Evolutionary conservation across 2,888 invertebrate genomes (phyloP).

Genomic region (Clivina fossor): DNA sequence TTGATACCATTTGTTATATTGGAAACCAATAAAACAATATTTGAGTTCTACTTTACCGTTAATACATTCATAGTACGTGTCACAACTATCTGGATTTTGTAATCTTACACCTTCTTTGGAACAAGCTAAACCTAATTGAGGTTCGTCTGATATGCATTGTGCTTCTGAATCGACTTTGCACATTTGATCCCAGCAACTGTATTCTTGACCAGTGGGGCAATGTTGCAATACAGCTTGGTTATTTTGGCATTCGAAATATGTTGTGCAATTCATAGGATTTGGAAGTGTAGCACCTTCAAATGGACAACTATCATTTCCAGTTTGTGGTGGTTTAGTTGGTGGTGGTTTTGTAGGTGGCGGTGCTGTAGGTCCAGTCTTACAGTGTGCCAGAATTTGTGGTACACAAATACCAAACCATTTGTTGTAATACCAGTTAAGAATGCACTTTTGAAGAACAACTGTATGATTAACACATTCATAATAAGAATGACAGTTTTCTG

Average conservation of each 20-base stretch:
- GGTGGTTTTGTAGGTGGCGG: neutral
- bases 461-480: slow-evolving; percentile 17
- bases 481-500: slow-evolving; percentile 10
- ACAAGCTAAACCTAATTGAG: slow-evolving; percentile 8
- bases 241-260: neutral
- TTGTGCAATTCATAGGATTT: neutral
- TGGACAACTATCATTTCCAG: neutral
- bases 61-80: slow-evolving; percentile 18
- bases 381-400: neutral
- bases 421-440: neutral
- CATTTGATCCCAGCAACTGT: slow-evolving; percentile 27
- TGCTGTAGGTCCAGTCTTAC: neutral
- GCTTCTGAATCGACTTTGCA: slow-evolving; percentile 1
- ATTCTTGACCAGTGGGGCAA: slow-evolving; percentile 20
- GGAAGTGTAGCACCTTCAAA: neutral
- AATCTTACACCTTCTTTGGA: slow-evolving; percentile 8
- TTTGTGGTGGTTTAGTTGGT: neutral
- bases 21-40: slow-evolving; percentile 10
- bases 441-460: slow-evolving; percentile 5
- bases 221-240: neutral
- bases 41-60: slow-evolving; percentile 8
- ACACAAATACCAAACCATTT: slow-evolving; percentile 13
- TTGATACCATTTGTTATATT: slow-evolving; percentile 2
- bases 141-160: slow-evolving; percentile 14
- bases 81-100: slow-evolving; percentile 15